Conservation (phyloP, 2,888 invertebrate species). For the Acrobeloides nanus region DNA sequence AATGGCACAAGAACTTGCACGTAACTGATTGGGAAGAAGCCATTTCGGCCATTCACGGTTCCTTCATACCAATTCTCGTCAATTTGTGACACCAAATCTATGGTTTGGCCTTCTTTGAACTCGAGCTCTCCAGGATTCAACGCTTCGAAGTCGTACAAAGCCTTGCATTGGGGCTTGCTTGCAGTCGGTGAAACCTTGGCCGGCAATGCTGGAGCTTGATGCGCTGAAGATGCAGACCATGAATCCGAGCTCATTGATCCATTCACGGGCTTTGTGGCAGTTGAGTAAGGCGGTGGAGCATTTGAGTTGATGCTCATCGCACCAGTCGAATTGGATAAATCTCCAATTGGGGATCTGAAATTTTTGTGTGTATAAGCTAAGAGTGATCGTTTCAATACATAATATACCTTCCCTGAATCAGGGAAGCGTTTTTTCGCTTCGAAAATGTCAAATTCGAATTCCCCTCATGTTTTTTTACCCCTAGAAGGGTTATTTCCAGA, state of each 20-base stretch:
- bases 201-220: slow-evolving; percentile 3
- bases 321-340: slow-evolving; percentile 18
- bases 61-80: slow-evolving; percentile 99
- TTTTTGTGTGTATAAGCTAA: background rate
- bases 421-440: too few species aligned
- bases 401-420: too few species aligned
- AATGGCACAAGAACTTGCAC: too few species aligned
- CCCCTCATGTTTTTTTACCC: too few species aligned
- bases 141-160: slow-evolving; percentile 94
- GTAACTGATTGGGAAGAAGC: slow-evolving; percentile 98
- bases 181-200: slow-evolving; percentile 11
- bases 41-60: slow-evolving; percentile 65
- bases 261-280: too few species aligned
- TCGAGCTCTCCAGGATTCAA: slow-evolving; percentile 90
- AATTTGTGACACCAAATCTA: slow-evolving; percentile 74
- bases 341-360: slow-evolving; percentile 17
- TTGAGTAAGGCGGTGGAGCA: slow-evolving; percentile 10
- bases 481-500: too few species aligned
- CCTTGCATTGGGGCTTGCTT: slow-evolving; percentile 71
- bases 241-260: slow-evolving; percentile 10
- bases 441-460: too few species aligned
- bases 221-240: slow-evolving; percentile 2
- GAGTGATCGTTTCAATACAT: too few species aligned
- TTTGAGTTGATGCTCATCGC: slow-evolving; percentile 3
- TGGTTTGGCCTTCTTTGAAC: slow-evolving; percentile 39